Evolutionary conservation across 1,140 invertebrate species (phyloP).

Genomic region (Hesperophylax magnus): DNA sequence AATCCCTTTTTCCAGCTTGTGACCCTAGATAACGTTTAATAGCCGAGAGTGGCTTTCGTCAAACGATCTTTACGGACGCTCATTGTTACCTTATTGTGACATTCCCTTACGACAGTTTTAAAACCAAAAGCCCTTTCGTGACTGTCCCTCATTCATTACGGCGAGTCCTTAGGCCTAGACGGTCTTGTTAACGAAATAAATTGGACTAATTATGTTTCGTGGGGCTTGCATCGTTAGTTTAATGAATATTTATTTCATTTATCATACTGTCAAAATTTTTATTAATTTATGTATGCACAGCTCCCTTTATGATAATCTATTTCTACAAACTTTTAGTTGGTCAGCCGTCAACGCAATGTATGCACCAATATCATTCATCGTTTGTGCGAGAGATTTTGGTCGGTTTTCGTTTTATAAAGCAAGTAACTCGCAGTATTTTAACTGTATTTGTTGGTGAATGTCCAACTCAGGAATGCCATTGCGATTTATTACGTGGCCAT

Average conservation of each 20-base stretch:
- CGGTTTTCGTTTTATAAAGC: too few species aligned
- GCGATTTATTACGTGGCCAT: slow-evolving; percentile 6
- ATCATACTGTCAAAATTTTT: not conserved
- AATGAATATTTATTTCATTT: slow-evolving; percentile 1
- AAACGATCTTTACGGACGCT: slow-evolving; percentile 6
- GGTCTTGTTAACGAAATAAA: slow-evolving; percentile 36
- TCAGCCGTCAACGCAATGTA: too few species aligned
- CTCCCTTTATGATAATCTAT: too few species aligned
- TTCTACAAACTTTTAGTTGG: too few species aligned
- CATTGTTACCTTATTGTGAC: not conserved
- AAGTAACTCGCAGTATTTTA: too few species aligned
- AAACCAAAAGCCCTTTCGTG: slow-evolving; percentile 2
- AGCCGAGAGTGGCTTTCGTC: slow-evolving; percentile 32
- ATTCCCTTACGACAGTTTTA: not conserved
- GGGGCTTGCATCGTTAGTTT: slow-evolving; percentile 5
- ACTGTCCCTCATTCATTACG: slow-evolving; percentile 12
- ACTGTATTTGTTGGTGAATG: not conserved
- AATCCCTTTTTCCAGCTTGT: slow-evolving; percentile 24
- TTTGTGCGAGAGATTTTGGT: too few species aligned
- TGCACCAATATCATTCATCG: too few species aligned
- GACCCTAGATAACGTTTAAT: slow-evolving; percentile 34
- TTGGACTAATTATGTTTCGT: slow-evolving; percentile 26
- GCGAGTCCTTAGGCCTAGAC: slow-evolving; percentile 6
- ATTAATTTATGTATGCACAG: not conserved
- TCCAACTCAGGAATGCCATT: not conserved